Evolutionary conservation across 1,140 invertebrate genomes (phyloP).

Genomic region (Sipha flava): DNA sequence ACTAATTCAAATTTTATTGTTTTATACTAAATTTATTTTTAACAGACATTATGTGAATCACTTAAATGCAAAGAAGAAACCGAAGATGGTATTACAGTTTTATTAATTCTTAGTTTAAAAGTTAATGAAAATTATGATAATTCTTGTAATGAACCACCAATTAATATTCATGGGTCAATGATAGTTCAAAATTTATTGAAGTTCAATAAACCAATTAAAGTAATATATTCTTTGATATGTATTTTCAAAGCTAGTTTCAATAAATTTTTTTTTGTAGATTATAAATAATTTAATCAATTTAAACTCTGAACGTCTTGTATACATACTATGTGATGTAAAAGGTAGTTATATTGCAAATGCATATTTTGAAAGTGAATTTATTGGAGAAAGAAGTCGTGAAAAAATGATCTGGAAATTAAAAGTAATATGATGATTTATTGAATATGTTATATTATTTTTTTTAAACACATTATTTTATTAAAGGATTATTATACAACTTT

Average conservation of each 20-base stretch:
- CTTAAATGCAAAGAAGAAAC: slow-evolving; percentile 27
- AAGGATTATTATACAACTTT: slow-evolving; percentile 5
- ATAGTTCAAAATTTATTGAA: slow-evolving; percentile 34
- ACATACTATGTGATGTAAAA: slow-evolving; percentile 18
- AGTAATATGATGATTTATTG: neutral
- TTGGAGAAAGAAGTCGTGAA: slow-evolving; percentile 31
- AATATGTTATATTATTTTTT: neutral
- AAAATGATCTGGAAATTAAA: slow-evolving; percentile 28
- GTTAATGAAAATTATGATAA: neutral
- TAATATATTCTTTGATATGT: neutral
- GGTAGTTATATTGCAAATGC: slow-evolving; percentile 25
- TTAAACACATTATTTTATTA: neutral
- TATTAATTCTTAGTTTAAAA: slow-evolving; percentile 15
- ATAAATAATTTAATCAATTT: slow-evolving; percentile 22
- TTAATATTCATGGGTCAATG: slow-evolving; percentile 33
- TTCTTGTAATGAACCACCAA: neutral
- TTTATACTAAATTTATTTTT: neutral
- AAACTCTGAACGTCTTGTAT: neutral
- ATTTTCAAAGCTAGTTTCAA: neutral
- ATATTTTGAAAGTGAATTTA: slow-evolving; percentile 29
- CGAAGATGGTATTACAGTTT: neutral
- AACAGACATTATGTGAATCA: slow-evolving; percentile 6
- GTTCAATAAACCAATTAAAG: slow-evolving; percentile 35
- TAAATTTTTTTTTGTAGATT: neutral
- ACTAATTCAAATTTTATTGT: neutral